phyloP scores from a whole-genome alignment of 2,797 vertebrate species.

The Oreochromis grahami region DNA sequence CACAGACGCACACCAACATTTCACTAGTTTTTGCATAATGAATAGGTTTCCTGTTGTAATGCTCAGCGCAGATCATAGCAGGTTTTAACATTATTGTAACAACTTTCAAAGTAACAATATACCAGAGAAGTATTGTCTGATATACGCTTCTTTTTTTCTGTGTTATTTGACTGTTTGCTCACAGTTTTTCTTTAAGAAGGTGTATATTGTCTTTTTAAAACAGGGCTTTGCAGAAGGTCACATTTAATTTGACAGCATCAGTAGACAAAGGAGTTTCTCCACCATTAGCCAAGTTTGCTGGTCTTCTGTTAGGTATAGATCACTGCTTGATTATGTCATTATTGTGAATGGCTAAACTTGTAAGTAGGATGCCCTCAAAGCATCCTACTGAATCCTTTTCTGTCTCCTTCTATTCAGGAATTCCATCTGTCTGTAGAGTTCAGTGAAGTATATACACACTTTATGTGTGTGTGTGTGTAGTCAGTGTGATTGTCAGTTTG shows the following conservation, averaged over 20 bases:
- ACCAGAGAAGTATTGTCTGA: constrained; percentile 43
- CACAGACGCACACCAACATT: background rate
- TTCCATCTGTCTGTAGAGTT: background rate
- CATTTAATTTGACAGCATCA: background rate
- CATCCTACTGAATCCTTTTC: background rate
- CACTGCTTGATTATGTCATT: background rate
- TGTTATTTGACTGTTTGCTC: background rate
- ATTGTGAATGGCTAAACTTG: background rate
- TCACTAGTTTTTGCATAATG: constrained; percentile 15
- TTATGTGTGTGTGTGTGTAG: background rate
- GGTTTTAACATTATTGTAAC: background rate
- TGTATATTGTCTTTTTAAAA: background rate
- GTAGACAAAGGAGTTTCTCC: background rate
- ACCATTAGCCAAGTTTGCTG: background rate
- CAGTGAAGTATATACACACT: background rate
- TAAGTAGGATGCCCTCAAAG: background rate
- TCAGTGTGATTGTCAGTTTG: background rate
- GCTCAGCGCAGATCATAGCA: constrained; percentile 4
- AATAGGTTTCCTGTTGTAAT: background rate
- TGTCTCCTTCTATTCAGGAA: background rate
- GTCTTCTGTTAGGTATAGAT: background rate
- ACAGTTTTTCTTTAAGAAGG: background rate
- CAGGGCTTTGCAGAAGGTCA: background rate
- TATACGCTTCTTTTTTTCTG: background rate
- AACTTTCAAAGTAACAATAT: constrained; percentile 3